Evolutionary conservation across 2,797 vertebrate genomes (phyloP), one percentile per base, ranked within the genome.

Genomic region (Tachyglossus aculeatus): DNA sequence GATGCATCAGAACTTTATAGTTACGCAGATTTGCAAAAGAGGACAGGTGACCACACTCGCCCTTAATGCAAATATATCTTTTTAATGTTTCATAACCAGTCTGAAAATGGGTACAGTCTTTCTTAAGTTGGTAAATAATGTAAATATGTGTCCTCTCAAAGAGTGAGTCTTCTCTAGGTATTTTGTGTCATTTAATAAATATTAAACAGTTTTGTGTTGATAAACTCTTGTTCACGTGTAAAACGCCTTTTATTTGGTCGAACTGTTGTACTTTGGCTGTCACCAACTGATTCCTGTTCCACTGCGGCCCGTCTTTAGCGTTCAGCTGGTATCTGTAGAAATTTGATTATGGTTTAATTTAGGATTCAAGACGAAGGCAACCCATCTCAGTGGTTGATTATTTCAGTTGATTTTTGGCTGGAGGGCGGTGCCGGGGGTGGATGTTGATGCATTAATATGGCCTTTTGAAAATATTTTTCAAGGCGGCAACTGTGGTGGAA

Each of bases 151-250:
- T 92, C 91, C 90, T 91, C 89, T 90, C 84, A 88, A 89, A 91
- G 83, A 89, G 86, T 90, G 85, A 88, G 88, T 88, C 91, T 90
- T 88, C 89, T 89, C 86, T 90, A 90, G 88, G 88, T 92, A 92
- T 92, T 91, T 92, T 93, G 89, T 91, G 90, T 91, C 90, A 89
- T 91, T 89, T 88, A 93, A 90, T 93, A 93, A 92, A 92, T 92
- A 92, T 91, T 91, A 89, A 91, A 87, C 86, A 86, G 86, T 91
- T 92, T 90, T 90, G 85, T 91, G 85, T 88, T 91, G 88, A 88
- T 90, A 90, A 89, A 90, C 73, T 77, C 44, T 40, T 39, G 54
- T 57, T 19, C 61, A 56, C 84, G 14, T 15, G 74, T 86, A 76
- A 80, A 83, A 67, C 51, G 54, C 67, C 74, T 82, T 86, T 75